Conservation (phyloP, 2,113 vertebrate genomes). For the Dicerorhinus sumatrensis region DNA sequence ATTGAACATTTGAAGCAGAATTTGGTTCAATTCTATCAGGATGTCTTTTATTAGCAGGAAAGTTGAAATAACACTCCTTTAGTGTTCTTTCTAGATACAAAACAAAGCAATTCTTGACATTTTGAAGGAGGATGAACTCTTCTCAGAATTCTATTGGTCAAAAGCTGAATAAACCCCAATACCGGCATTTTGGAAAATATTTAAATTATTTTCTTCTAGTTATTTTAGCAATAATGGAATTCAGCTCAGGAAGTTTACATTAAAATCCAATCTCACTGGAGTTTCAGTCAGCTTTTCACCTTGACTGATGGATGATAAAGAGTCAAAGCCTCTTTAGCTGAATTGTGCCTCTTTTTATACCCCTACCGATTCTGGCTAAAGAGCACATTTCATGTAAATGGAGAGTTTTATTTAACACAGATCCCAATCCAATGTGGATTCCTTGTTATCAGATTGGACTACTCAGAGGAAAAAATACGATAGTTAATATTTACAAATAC, state of each 20-base stretch:
- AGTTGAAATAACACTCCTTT: not conserved
- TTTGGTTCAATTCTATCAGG: not conserved
- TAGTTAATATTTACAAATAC: slow-evolving; percentile 77
- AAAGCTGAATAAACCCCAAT: slow-evolving; percentile 69
- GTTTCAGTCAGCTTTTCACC: slow-evolving; percentile 82
- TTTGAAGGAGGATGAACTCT: slow-evolving; percentile 41
- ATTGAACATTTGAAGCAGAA: not conserved
- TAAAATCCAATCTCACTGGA: slow-evolving; percentile 82
- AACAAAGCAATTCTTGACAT: not conserved
- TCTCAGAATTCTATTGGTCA: slow-evolving; percentile 62
- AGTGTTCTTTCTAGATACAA: slow-evolving; percentile 35
- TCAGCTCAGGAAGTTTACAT: slow-evolving; percentile 86
- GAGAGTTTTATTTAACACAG: slow-evolving; percentile 66
- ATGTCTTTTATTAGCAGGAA: slow-evolving; percentile 9
- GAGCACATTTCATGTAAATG: slow-evolving; percentile 73
- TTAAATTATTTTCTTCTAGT: slow-evolving; percentile 82
- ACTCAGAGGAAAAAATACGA: slow-evolving; percentile 76
- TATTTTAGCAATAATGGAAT: slow-evolving; percentile 87
- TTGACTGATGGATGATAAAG: slow-evolving; percentile 84
- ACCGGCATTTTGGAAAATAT: slow-evolving; percentile 78
- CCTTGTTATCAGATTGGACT: slow-evolving; percentile 69
- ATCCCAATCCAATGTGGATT: slow-evolving; percentile 60
- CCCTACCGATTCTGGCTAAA: slow-evolving; percentile 38
- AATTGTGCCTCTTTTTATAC: slow-evolving; percentile 72
- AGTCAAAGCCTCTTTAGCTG: slow-evolving; percentile 73